Evolutionary conservation across 2,888 invertebrate species (phyloP), one percentile per base, ranked within the genome.

Genomic region (Taenaris catops): DNA sequence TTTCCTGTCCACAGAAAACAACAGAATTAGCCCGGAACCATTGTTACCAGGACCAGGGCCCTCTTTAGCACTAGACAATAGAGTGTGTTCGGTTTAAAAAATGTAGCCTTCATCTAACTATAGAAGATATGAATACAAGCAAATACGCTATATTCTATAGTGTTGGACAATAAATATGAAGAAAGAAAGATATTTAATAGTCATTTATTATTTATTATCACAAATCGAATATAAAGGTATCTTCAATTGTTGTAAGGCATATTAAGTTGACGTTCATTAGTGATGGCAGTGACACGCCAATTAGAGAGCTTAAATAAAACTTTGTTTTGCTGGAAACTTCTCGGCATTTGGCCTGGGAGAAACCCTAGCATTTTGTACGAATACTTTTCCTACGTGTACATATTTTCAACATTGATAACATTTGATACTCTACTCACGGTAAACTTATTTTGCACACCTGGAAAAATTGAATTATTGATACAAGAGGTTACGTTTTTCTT

Each of bases 401-500:
- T 76, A 1, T 46, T 58, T 9, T 8, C 51, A 4, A 62, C 56
- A 0, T 40, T 68, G 2, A 32, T 61, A 4, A 14, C 53, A 23
- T 78, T 73, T 38, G 64, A 69, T 19, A 31, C 55, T 10, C 49
- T 71, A 8, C 43, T 78, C 2, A 65, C 68, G 8, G 5, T 73
- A 14, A 78, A 72, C 41, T 43, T 78, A 20, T 38, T 59, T 34
- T 70, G 61, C 34, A 69, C 67, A 4, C 78, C 76, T 1, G 46
- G 41, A 14, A 60, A 58, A 51, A 55, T 76, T 8, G 71, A 73
- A 33, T 40, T 61, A 27, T 38, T 75, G 10, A 56, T 76, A 7
- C 55, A 53, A 7, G 79, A 79, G 61, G 58, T 64, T 2, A 68
- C 72, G 41, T 75, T 72, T 52, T 68, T 61, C 48, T 71, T 74